Conservation (phyloP, 1,140 invertebrate genomes). For the Hyposmocoma kahamanoa region DNA sequence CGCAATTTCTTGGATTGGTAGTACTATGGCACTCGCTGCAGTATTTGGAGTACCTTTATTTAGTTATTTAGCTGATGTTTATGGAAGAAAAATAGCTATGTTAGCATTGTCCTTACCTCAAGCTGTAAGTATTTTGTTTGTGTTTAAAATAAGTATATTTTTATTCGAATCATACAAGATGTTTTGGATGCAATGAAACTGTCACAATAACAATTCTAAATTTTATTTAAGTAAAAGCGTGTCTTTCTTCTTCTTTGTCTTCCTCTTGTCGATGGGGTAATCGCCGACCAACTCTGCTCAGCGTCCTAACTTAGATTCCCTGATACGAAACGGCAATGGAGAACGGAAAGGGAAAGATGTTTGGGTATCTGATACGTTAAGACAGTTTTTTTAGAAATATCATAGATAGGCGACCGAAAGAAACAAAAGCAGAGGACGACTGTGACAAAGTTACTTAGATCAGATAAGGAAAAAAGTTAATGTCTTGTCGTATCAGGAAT, state of each 20-base stretch:
- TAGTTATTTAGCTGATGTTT: constrained; percentile 40
- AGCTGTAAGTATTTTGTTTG: constrained; percentile 14
- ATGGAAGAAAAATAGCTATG: constrained; percentile 54
- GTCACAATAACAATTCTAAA: neutral
- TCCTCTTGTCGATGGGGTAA: neutral
- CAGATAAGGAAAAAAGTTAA: too few relatives aligned
- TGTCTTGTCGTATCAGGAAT: too few relatives aligned
- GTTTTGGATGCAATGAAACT: neutral
- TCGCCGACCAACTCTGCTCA: neutral
- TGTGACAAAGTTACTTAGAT: too few relatives aligned
- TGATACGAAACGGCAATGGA: too few relatives aligned
- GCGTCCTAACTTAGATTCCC: too few relatives aligned
- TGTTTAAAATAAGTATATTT: neutral
- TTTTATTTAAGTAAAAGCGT: neutral
- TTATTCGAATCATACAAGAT: neutral
- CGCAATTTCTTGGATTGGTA: constrained; percentile 67
- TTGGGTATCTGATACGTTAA: too few relatives aligned
- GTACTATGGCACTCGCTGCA: constrained; percentile 47
- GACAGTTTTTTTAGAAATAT: neutral
- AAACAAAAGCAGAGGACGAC: neutral
- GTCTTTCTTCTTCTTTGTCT: neutral
- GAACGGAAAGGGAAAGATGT: too few relatives aligned
- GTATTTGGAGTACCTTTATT: constrained; percentile 34
- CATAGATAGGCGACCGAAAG: neutral
- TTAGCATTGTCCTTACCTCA: constrained; percentile 35